Evolutionary conservation across 1,140 invertebrate genomes (phyloP), one percentile per base, ranked within the genome.

Genomic region (Pectinophora gossypiella): DNA sequence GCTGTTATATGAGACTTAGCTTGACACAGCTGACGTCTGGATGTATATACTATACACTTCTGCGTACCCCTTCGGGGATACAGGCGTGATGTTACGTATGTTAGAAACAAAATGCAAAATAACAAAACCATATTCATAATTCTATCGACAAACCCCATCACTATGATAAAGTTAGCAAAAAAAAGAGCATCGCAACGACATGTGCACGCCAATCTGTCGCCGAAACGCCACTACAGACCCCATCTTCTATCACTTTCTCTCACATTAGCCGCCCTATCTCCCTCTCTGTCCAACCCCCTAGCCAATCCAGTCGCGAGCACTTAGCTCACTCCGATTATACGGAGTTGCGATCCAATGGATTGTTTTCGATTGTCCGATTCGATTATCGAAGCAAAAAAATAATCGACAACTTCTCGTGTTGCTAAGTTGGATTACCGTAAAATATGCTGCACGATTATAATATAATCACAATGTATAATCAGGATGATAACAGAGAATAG

Each of bases 141-240:
- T 12, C 27, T 32, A 32, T 32, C 27, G 27, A 32, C 27, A 32
- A 9, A 12, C 9, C 27, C 27, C 27, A 32, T 32, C 27, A 32
- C 27, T 3, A 32, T 9, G 7, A 15, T 2, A 13, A 6, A 27
- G 59, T 76, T 76, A 56, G 76, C 76, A 9, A 44, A 44, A 80
- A 84, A 85, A 85, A 82, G 76, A 76, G 65, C 79, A 85, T 78
- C 79, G 74, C 68, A 73, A 72, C 72, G 77, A 82, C 82, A 86
- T 86, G 82, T 86, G 82, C 76, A 70, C 75, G 71, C 60, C 83
- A 86, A 86, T 86, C 83, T 86, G 83, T 86, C 83, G 78, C 64
- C 72, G 65, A 68, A 69, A 67, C 71, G 64, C 63, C 63, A 73
- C 63, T 75, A 60, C 61, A 61, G n/a, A n/a, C n/a, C n/a, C n/a